Conservation (phyloP, 2,888 invertebrate species). For the Spodoptera littoralis region DNA sequence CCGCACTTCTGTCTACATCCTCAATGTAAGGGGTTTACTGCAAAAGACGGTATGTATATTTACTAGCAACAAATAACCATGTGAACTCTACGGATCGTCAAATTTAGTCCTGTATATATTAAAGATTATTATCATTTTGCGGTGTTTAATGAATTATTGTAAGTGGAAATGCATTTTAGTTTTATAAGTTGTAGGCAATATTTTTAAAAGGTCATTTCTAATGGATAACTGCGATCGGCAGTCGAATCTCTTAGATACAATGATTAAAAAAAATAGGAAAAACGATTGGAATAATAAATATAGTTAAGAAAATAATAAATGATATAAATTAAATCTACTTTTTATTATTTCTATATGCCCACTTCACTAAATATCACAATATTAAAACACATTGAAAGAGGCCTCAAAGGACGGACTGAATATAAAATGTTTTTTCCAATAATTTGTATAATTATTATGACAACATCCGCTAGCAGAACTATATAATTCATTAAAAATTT, state of each 20-base stretch:
- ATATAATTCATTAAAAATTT: not conserved
- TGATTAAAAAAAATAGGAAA: conserved; percentile 87
- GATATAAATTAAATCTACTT: conserved; percentile 80
- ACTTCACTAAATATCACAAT: conserved; percentile 33
- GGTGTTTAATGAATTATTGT: conserved; percentile 84
- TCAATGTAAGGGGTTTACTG: conserved; percentile 73
- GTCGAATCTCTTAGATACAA: conserved; percentile 88
- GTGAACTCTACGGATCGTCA: conserved; percentile 82
- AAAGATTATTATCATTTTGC: conserved; percentile 83
- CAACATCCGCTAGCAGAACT: not conserved
- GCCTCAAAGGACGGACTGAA: conserved; percentile 56
- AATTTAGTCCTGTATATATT: conserved; percentile 87
- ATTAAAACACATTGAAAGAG: conserved; percentile 16
- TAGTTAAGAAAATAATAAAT: conserved; percentile 89
- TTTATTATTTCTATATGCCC: conserved; percentile 35
- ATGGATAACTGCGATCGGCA: conserved; percentile 81
- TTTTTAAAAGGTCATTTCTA: conserved; percentile 87
- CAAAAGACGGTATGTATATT: conserved; percentile 69
- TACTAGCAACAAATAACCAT: conserved; percentile 78
- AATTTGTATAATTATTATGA: not conserved
- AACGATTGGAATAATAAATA: conserved; percentile 88
- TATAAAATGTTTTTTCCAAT: conserved; percentile 10
- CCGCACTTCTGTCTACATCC: conserved; percentile 73
- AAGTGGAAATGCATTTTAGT: conserved; percentile 88
- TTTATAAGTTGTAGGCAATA: conserved; percentile 88